These are phyloP conservation scores for Trissolcus japonicus DNA, from an alignment of 2,888 invertebrate species.

Conservation along the genomic window DNA sequence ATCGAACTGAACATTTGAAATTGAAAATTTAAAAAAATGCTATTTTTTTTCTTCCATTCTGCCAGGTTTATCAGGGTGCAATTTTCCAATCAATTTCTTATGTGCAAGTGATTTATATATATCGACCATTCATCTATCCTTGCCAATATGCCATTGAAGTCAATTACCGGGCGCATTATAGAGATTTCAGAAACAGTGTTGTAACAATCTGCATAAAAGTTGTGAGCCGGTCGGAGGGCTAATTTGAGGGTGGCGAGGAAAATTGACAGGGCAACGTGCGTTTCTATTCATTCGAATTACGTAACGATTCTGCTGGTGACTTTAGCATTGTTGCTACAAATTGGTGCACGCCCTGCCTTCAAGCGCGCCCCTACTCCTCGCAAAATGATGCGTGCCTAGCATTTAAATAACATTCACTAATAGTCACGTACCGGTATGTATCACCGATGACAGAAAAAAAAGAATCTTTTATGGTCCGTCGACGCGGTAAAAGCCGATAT, in stretches of 20 bases:
- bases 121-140: slow-evolving; percentile 12
- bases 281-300: slow-evolving; percentile 75
- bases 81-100: background rate
- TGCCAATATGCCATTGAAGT: slow-evolving; percentile 33
- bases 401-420: slow-evolving; percentile 62
- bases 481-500: slow-evolving; percentile 48
- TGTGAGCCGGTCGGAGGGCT: slow-evolving; percentile 67
- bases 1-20: too few relatives aligned
- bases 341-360: slow-evolving; percentile 75
- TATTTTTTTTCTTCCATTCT: too few relatives aligned
- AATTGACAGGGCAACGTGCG: slow-evolving; percentile 75
- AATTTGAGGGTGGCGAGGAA: slow-evolving; percentile 72
- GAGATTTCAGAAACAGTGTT: slow-evolving; percentile 49
- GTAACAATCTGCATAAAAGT: slow-evolving; percentile 58
- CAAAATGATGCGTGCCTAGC: slow-evolving; percentile 58
- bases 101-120: background rate
- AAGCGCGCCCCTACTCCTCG: slow-evolving; percentile 56
- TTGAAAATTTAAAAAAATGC: background rate
- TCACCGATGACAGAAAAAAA: slow-evolving; percentile 23
- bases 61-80: too few relatives aligned
- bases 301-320: slow-evolving; percentile 75
- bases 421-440: slow-evolving; percentile 61
- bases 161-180: slow-evolving; percentile 29
- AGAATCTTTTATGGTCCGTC: slow-evolving; percentile 28
- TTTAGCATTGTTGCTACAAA: slow-evolving; percentile 76